Percentiles rank a stretch among this genome's conserved stretches.
Evolutionary conservation across 2,888 invertebrate genomes (phyloP).

Genomic region (Mythimna loreyi): DNA sequence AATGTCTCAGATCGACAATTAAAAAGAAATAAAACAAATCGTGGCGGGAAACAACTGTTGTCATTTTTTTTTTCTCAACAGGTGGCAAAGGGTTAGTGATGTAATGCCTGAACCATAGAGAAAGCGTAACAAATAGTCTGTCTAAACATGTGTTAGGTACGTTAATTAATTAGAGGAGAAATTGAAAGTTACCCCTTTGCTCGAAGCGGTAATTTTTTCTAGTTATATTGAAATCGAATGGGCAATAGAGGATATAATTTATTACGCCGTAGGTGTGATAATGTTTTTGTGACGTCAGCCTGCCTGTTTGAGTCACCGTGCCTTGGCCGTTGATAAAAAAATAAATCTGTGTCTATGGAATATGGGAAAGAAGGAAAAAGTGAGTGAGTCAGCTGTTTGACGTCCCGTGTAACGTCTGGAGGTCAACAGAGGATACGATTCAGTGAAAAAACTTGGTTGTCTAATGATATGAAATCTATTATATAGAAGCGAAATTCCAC

Average conservation of each 20-base stretch:
- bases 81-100: constrained; percentile 83
- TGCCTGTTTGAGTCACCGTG: constrained; percentile 39
- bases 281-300: constrained; percentile 53
- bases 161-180: constrained; percentile 88
- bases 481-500: no score
- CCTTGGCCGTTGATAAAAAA: constrained; percentile 31
- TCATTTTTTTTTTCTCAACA: constrained; percentile 75
- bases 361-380: constrained; percentile 31
- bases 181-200: constrained; percentile 87
- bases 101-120: constrained; percentile 82
- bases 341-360: constrained; percentile 32
- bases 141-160: constrained; percentile 88
- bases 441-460: neutral
- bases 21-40: constrained; percentile 91
- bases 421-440: constrained; percentile 11
- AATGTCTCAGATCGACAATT: constrained; percentile 81
- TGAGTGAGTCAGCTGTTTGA: constrained; percentile 48
- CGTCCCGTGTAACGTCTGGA: constrained; percentile 16
- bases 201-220: constrained; percentile 64
- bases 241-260: constrained; percentile 67
- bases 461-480: no score
- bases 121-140: constrained; percentile 88
- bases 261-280: constrained; percentile 60
- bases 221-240: constrained; percentile 66
- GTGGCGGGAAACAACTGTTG: constrained; percentile 88